phyloP scores from a whole-genome alignment of 2,113 vertebrate genomes.

The Chamaea fasciata region DNA sequence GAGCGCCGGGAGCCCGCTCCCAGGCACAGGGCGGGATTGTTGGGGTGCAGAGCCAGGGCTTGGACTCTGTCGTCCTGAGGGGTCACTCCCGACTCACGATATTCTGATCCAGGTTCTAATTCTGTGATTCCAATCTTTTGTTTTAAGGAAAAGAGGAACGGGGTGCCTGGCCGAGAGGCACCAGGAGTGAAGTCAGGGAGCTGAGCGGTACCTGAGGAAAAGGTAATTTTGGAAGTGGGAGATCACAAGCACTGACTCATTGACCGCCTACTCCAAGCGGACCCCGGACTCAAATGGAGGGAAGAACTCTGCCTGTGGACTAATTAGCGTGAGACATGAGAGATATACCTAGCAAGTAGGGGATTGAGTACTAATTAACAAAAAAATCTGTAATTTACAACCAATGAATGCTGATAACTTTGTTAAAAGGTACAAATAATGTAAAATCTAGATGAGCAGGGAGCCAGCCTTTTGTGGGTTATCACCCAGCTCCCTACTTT shows the following conservation, averaged over 20 bases:
- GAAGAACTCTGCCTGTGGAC: background rate
- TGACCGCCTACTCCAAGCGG: accelerated
- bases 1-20: accelerated
- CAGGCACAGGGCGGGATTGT: background rate
- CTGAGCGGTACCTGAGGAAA: background rate
- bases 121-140: background rate
- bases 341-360: background rate
- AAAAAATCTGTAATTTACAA: background rate
- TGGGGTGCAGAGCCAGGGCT: background rate
- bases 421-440: background rate
- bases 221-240: background rate
- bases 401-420: background rate
- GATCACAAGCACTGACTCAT: background rate
- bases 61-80: background rate
- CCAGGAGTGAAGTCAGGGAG: background rate
- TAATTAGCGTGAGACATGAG: background rate
- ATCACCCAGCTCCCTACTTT: background rate
- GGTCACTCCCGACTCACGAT: background rate
- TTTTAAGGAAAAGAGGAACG: background rate
- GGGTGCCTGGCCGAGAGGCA: background rate
- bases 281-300: background rate
- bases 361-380: background rate
- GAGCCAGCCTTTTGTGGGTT: background rate
- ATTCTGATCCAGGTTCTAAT: too few species aligned
- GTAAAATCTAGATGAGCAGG: accelerated